phyloP scores from a whole-genome alignment of 2,797 vertebrate genomes.

The Bryconaethiops microstoma region DNA sequence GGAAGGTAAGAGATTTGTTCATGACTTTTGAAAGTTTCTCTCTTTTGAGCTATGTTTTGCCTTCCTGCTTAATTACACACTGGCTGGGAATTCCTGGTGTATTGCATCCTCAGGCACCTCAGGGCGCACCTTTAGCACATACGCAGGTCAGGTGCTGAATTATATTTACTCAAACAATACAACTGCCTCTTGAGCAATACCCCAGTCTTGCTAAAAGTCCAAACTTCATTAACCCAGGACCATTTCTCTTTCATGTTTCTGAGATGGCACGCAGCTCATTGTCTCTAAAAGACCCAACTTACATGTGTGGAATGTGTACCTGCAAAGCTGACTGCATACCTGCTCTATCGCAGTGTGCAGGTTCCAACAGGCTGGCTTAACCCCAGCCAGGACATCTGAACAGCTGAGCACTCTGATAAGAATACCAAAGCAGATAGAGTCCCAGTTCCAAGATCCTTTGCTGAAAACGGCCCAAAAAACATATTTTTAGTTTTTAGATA shows the following conservation, averaged over 20 bases:
- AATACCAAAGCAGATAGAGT: neutral
- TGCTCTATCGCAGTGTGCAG: constrained; percentile 38
- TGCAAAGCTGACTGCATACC: constrained; percentile 41
- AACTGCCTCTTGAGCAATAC: neutral
- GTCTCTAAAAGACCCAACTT: constrained; percentile 3
- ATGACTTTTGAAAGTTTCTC: no score
- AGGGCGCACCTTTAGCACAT: neutral
- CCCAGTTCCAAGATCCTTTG: no score
- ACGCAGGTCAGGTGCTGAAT: neutral
- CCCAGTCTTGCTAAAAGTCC: neutral
- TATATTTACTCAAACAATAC: neutral
- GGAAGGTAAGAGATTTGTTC: no score
- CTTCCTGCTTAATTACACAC: neutral
- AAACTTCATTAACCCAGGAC: neutral
- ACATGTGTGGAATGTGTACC: constrained; percentile 27
- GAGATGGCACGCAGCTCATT: neutral
- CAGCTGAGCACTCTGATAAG: constrained; percentile 21
- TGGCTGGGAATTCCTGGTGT: neutral
- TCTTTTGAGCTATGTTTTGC: neutral
- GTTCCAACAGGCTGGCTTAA: constrained; percentile 35
- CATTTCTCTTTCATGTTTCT: neutral
- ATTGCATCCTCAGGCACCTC: neutral
- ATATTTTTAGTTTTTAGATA: no score
- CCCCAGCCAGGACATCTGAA: constrained; percentile 10
- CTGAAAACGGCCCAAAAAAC: no score